Evolutionary conservation across 1,140 invertebrate species (phyloP).

Genomic region (Drosophila miranda): DNA sequence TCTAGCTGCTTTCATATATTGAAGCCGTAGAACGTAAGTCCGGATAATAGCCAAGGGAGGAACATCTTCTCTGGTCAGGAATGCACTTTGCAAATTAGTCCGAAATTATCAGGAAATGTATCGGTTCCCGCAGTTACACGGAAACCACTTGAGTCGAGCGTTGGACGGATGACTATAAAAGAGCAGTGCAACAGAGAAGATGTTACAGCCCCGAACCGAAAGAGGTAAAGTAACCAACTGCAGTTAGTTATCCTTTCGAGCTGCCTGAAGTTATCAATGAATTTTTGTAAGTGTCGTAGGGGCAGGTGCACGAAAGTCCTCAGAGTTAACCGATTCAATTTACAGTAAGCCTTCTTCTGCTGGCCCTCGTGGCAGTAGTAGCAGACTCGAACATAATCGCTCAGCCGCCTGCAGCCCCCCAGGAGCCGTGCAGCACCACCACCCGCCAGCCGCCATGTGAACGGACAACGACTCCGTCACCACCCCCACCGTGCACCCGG

Average conservation of each 20-base stretch:
- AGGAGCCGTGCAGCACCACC: slow-evolving; percentile 17
- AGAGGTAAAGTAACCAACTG: slow-evolving; percentile 47
- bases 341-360: slow-evolving; percentile 48
- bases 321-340: neutral
- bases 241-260: slow-evolving; percentile 57
- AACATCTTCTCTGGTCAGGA: too few species aligned
- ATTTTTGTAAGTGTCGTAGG: slow-evolving; percentile 49
- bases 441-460: slow-evolving; percentile 18
- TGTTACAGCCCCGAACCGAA: slow-evolving; percentile 31
- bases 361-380: slow-evolving; percentile 38
- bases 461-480: slow-evolving; percentile 26
- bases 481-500: neutral
- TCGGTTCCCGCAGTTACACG: slow-evolving; percentile 6
- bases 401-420: slow-evolving; percentile 1
- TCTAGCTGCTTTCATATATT: too few species aligned
- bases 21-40: neutral
- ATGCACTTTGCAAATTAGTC: slow-evolving; percentile 41
- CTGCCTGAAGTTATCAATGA: slow-evolving; percentile 35
- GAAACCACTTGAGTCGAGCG: neutral
- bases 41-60: neutral
- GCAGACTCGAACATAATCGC: slow-evolving; percentile 23
- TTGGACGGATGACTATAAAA: slow-evolving; percentile 49
- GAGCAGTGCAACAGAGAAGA: slow-evolving; percentile 7
- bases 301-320: neutral
- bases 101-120: slow-evolving; percentile 17